A percentile compares a stretch with the other conserved stretches of the same genome.
These are phyloP conservation scores for Oreochromis spilurus DNA, from an alignment of 2,113 vertebrate species.

Conservation along the genomic window DNA sequence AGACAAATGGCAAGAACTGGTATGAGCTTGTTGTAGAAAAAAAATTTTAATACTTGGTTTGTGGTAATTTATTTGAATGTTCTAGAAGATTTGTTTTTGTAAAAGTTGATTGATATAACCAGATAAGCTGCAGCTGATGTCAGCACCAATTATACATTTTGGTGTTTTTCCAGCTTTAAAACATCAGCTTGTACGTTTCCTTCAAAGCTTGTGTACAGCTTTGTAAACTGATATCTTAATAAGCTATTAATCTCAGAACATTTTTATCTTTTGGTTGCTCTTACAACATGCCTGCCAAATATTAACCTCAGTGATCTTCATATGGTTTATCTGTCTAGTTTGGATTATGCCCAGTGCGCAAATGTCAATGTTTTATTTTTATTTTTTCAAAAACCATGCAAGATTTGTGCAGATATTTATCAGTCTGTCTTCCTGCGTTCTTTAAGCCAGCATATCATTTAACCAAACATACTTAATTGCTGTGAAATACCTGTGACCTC, in stretches of 20 bases:
- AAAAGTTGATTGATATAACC: neutral
- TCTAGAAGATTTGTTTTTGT: neutral
- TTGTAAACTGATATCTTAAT: constrained; percentile 37
- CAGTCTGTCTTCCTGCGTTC: constrained; percentile 2
- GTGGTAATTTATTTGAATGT: neutral
- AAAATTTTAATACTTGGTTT: neutral
- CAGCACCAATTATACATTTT: neutral
- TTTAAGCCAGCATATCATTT: constrained; percentile 28
- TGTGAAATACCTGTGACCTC: constrained; percentile 30
- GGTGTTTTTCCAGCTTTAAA: constrained; percentile 3
- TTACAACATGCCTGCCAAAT: constrained; percentile 3
- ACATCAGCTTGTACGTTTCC: neutral
- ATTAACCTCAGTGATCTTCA: neutral
- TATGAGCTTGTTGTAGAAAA: neutral
- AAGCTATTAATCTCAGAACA: neutral
- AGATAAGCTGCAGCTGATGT: neutral
- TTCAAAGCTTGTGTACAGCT: constrained; percentile 5
- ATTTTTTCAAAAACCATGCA: neutral
- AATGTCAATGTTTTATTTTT: neutral
- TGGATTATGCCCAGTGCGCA: neutral
- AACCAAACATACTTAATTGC: constrained; percentile 40
- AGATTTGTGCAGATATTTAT: neutral
- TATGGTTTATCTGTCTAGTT: neutral
- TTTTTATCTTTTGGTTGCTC: neutral
- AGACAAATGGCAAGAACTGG: neutral